These are phyloP conservation scores for Melanostigma gelatinosum DNA, from an alignment of 2,113 vertebrate genomes.

Conservation along the genomic window DNA sequence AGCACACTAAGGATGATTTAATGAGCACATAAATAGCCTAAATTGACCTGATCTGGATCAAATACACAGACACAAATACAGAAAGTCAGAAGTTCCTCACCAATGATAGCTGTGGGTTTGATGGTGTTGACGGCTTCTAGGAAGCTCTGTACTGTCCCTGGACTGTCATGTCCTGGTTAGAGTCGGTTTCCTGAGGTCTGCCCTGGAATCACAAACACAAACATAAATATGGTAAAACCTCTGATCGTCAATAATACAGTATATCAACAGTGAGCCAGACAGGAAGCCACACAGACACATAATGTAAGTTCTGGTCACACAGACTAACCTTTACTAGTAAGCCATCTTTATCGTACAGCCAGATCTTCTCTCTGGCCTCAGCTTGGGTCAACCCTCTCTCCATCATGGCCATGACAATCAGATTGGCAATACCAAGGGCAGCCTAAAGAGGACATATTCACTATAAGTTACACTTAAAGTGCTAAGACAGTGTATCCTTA, in stretches of 20 bases:
- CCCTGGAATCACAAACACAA: conserved; percentile 65
- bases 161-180: conserved; percentile 91
- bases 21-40: not conserved
- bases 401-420: conserved; percentile 96
- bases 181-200: conserved; percentile 83
- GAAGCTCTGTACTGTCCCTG: conserved; percentile 86
- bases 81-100: conserved; percentile 65
- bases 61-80: not conserved
- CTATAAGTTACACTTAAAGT: not conserved
- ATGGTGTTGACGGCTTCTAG: conserved; percentile 92
- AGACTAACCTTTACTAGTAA: conserved; percentile 89
- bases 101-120: conserved; percentile 92
- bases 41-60: not conserved
- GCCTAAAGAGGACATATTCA: conserved; percentile 80
- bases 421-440: conserved; percentile 95
- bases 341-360: conserved; percentile 96
- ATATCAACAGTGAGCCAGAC: conserved; percentile 11
- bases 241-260: not conserved
- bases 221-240: not conserved
- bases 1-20: not conserved
- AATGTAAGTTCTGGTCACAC: conserved; percentile 71
- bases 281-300: conserved; percentile 62
- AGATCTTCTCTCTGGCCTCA: conserved; percentile 89
- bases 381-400: conserved; percentile 86
- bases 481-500: not conserved